Base-by-base conservation (phyloP, 2,888 invertebrate species). In the Dyspetes luteomarginatus region DNA sequence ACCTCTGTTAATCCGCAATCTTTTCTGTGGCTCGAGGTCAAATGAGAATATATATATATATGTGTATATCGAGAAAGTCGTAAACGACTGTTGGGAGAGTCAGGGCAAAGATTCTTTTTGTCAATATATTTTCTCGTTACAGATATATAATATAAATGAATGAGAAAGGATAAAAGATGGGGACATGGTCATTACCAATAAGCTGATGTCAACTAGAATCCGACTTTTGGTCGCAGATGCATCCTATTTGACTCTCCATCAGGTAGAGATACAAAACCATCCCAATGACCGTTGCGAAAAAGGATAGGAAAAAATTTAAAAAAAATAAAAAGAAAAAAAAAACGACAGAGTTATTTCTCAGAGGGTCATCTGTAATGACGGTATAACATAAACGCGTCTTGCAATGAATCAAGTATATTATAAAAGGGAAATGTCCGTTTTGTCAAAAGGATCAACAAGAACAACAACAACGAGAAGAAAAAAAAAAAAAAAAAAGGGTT, bases 1-100 rank as follows among this genome's bases (percentile, higher is more conserved):
- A 50, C 48, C 58, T 50, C 62, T 52, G 71, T 52, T 80, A 82
- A 83, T 77, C 77, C 82, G 52, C 79, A 83, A 82, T 77, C 74
- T 64, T 62, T 67, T 52, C 68, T 50, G 22, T 62, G 3, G 3
- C 48, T 41, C 19, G 52, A 45, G n/a, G n/a, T n/a, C n/a, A n/a
- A n/a, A n/a, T n/a, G n/a, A n/a, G n/a, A n/a, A n/a, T n/a, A n/a
- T n/a, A n/a, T n/a, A n/a, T n/a, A n/a, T n/a, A n/a, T n/a, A n/a
- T n/a, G n/a, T n/a, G n/a, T n/a, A n/a, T n/a, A 22, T 60, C 30
- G 58, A 22, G 26, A 60, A 71, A 69, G 81, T 75, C 81, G 50
- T 81, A 78, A 83, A 74, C 60, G 50, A 60, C 65, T 74, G 60
- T 48, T 45, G 75, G 19, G 68, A 58, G 30, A 64, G 50, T 26